These are phyloP conservation scores for Papilio helenus DNA, from an alignment of 1,140 invertebrate species.

Conservation along the genomic window DNA sequence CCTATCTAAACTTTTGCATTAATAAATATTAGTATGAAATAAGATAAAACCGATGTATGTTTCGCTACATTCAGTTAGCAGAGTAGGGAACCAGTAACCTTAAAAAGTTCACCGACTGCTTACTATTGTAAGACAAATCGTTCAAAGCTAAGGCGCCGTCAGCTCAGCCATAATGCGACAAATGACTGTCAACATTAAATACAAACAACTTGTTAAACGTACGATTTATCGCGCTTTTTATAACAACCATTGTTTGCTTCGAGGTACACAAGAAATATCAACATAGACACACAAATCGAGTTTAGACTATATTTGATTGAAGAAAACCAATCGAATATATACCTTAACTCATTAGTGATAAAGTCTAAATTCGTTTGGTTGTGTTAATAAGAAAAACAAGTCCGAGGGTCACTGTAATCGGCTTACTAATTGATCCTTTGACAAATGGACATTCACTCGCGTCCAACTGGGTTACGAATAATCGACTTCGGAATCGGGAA, in stretches of 20 bases:
- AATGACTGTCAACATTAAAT: slow-evolving; percentile 19
- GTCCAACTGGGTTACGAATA: slow-evolving; percentile 29
- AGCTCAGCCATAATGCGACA: slow-evolving; percentile 12
- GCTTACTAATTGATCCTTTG: slow-evolving; percentile 45
- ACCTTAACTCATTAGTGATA: not conserved
- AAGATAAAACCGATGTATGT: too few relatives aligned
- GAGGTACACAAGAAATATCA: not conserved
- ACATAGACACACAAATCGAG: not conserved
- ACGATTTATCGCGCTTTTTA: slow-evolving; percentile 21
- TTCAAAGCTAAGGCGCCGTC: slow-evolving; percentile 14
- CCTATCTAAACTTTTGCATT: too few relatives aligned
- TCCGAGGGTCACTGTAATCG: slow-evolving; percentile 41
- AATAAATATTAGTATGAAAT: too few relatives aligned
- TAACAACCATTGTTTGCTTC: slow-evolving; percentile 6
- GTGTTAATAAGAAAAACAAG: slow-evolving; percentile 8
- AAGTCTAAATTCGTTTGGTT: not conserved
- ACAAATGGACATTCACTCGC: slow-evolving; percentile 34
- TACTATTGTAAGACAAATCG: not conserved
- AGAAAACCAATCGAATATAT: not conserved
- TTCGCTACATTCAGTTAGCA: not conserved
- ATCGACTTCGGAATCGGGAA: slow-evolving; percentile 18
- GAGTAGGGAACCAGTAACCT: not conserved
- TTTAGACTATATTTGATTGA: not conserved
- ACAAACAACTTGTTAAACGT: slow-evolving; percentile 31
- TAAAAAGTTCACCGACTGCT: not conserved